Percentiles rank a stretch among this genome's conserved stretches.
These are phyloP conservation scores for Melanotaenia duboulayi DNA, from an alignment of 2,113 vertebrate species.

Conservation along the genomic window DNA sequence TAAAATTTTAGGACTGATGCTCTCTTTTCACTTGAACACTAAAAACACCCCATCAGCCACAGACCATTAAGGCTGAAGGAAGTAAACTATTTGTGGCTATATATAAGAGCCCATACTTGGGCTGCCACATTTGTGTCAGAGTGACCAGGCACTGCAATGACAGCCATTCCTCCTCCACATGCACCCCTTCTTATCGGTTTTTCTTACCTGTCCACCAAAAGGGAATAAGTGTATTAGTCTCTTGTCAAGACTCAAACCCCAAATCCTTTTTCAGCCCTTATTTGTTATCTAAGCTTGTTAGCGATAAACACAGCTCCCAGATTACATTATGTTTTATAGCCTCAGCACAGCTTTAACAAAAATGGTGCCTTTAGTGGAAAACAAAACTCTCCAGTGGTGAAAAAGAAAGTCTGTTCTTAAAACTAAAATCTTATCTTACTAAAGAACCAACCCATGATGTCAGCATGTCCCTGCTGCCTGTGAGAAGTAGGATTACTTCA, in stretches of 20 bases:
- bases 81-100: background rate
- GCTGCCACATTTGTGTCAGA: constrained; percentile 7
- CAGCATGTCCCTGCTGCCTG: constrained; percentile 28
- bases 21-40: background rate
- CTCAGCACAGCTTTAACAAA: constrained; percentile 1
- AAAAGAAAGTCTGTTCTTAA: constrained; percentile 9
- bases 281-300: constrained; percentile 31
- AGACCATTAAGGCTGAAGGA: background rate
- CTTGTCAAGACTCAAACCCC: constrained; percentile 21
- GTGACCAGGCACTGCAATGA: background rate
- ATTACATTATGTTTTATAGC: constrained; percentile 12
- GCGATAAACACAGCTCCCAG: constrained; percentile 25
- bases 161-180: background rate
- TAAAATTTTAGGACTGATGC: background rate
- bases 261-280: constrained; percentile 38
- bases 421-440: background rate
- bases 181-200: background rate
- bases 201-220: constrained; percentile 2
- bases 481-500: constrained; percentile 30
- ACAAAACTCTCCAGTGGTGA: constrained; percentile 1
- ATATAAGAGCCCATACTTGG: background rate
- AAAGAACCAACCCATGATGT: constrained; percentile 32
- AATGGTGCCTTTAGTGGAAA: constrained; percentile 17
- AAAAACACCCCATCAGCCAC: background rate
- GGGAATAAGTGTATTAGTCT: background rate